phyloP scores from a whole-genome alignment of 1,140 invertebrate genomes.

The Conus ventricosus region DNA sequence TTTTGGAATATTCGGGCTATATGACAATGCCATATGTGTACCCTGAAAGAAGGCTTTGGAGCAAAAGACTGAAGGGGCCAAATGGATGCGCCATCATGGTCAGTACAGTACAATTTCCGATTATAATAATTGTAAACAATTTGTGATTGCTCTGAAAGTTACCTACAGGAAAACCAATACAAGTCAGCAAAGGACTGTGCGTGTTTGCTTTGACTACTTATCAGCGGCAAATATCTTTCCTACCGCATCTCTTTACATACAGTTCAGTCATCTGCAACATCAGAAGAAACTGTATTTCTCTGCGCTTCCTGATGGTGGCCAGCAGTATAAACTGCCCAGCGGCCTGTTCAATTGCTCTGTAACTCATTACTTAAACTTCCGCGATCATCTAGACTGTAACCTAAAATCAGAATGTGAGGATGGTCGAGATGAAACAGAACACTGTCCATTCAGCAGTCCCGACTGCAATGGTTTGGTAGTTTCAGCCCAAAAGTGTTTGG shows the following conservation, averaged over 20 bases:
- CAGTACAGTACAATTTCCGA: background rate
- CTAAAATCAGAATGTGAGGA: constrained; percentile 9
- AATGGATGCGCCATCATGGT: background rate
- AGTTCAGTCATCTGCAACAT: background rate
- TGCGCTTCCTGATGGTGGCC: background rate
- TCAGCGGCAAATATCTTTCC: background rate
- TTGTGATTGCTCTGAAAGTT: background rate
- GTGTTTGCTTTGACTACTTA: background rate
- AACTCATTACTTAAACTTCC: background rate
- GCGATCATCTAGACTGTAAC: constrained; percentile 8
- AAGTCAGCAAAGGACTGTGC: background rate
- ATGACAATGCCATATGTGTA: background rate
- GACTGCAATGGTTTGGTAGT: background rate
- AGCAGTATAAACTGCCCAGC: background rate
- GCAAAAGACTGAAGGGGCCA: background rate
- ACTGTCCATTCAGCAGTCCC: constrained; percentile 32
- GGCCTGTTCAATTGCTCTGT: constrained; percentile 18
- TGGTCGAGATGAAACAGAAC: constrained; percentile 3
- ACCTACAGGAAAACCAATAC: background rate
- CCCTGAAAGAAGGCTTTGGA: background rate
- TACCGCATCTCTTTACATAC: background rate
- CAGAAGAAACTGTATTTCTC: background rate
- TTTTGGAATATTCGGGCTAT: background rate
- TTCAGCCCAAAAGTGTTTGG: background rate
- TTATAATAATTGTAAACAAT: background rate